Percentiles rank a stretch among this genome's conserved stretches.
These are phyloP conservation scores for Aporrectodea caliginosa DNA, from an alignment of 1,140 invertebrate genomes.

Conservation along the genomic window DNA sequence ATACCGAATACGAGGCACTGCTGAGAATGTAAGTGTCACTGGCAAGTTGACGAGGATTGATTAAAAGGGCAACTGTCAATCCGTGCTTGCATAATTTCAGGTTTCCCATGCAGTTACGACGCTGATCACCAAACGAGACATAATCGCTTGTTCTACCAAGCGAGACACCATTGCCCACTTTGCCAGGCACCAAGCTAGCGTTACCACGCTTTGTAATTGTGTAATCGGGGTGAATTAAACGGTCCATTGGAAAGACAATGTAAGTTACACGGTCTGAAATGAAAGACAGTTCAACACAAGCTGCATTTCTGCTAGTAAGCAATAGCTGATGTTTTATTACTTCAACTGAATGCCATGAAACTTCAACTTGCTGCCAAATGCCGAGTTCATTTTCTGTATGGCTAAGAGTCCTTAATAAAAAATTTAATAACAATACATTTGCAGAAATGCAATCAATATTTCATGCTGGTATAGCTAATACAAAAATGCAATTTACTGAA, in stretches of 20 bases:
- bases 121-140: constrained; percentile 44
- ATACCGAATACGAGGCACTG: constrained; percentile 46
- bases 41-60: constrained; percentile 41
- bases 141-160: constrained; percentile 42
- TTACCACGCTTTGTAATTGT: constrained; percentile 13
- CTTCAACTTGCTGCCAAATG: constrained; percentile 43
- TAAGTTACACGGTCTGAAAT: constrained; percentile 28
- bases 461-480: no score
- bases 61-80: constrained; percentile 46
- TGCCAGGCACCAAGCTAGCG: constrained; percentile 13
- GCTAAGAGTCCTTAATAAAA: no score
- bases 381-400: no score
- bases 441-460: no score
- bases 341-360: constrained; percentile 45
- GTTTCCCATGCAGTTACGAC: constrained; percentile 48
- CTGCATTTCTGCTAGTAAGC: no score
- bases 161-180: constrained; percentile 21
- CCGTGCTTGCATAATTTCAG: constrained; percentile 48
- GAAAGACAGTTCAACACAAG: no score
- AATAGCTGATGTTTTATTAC: constrained; percentile 45
- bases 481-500: no score
- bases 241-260: constrained; percentile 29
- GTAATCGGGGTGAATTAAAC: constrained; percentile 25
- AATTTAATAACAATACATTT: no score
- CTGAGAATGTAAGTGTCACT: constrained; percentile 44